A percentile compares a stretch with the other conserved stretches of the same genome.
phyloP scores from a whole-genome alignment of 2,797 vertebrate species.

The Oreonectes daqikongensis region DNA sequence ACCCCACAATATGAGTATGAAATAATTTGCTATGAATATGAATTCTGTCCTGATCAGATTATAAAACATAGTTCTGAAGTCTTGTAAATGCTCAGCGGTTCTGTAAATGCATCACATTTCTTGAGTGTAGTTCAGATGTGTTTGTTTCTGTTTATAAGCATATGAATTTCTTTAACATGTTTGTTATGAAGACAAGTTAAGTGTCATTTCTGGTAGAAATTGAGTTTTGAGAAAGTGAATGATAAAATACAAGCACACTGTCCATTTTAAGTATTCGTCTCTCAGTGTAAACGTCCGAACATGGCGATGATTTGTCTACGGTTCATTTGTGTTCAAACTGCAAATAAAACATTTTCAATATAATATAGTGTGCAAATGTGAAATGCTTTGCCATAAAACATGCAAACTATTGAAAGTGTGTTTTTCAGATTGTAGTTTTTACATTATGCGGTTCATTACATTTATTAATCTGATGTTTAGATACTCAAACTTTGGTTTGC shows the following conservation, averaged over 20 bases:
- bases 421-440: not conserved
- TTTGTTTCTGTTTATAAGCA: not conserved
- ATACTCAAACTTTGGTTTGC: no score
- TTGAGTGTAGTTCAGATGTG: not conserved
- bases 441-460: not conserved
- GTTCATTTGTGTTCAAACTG: constrained; percentile 19
- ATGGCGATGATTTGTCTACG: not conserved
- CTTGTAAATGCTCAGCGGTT: not conserved
- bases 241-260: not conserved
- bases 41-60: not conserved
- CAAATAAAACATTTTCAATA: constrained; percentile 29
- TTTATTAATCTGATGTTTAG: no score
- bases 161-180: not conserved
- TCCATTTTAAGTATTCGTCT: constrained; percentile 6
- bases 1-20: not conserved
- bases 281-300: not conserved
- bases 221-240: constrained; percentile 19
- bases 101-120: constrained; percentile 18
- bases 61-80: not conserved
- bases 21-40: not conserved
- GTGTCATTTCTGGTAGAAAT: constrained; percentile 18
- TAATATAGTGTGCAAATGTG: not conserved
- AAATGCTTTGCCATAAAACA: not conserved
- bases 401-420: not conserved
- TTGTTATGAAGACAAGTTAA: not conserved